Base-by-base conservation (phyloP, 2,113 vertebrate genomes). In the Salvator merianae region DNA sequence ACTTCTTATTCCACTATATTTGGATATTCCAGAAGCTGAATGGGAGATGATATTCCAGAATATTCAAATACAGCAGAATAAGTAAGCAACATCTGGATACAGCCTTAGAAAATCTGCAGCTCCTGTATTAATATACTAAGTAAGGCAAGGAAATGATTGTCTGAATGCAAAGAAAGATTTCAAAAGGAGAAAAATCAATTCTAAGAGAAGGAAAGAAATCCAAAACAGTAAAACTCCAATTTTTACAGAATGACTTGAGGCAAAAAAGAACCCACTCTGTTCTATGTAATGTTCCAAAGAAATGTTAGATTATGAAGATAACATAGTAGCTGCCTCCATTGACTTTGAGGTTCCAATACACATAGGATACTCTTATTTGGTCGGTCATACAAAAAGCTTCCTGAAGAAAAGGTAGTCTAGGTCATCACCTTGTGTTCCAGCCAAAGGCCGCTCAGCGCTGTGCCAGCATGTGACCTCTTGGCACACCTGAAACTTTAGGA, bases 91-190 rank as follows among this genome's bases (percentile, higher is more conserved):
- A n/a, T n/a, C n/a, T n/a, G n/a, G n/a, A n/a, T n/a, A n/a, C n/a
- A n/a, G n/a, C n/a, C n/a, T n/a, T n/a, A 26, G 0, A 70, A 71
- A 70, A 34, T 40, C 53, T 24, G 1, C 12, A 6, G 69, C 30
- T 7, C 4, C 34, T 50, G 73, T 4, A 9, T 20, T 88, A 82
- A 68, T 32, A 80, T 16, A 59, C 16, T 36, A 69, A 63, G 76
- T 32, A 83, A 77, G 82, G 32, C 53, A 86, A 32, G 62, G 5
- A 34, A 59, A 59, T 87, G 90, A 91, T 92, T 93, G 92, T 91
- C 85, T 26, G 22, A 70, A n/a, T 50, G 40, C 10, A 84, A n/a
- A 7, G 10, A 59, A 59, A 20, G 43, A 75, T 88, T 91, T 78
- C 24, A 40, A 72, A 6, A n/a, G 32, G 30, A 7, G 24, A 43